Conservation (phyloP, 1,140 invertebrate genomes). For the Drosophila punjabiensis region DNA sequence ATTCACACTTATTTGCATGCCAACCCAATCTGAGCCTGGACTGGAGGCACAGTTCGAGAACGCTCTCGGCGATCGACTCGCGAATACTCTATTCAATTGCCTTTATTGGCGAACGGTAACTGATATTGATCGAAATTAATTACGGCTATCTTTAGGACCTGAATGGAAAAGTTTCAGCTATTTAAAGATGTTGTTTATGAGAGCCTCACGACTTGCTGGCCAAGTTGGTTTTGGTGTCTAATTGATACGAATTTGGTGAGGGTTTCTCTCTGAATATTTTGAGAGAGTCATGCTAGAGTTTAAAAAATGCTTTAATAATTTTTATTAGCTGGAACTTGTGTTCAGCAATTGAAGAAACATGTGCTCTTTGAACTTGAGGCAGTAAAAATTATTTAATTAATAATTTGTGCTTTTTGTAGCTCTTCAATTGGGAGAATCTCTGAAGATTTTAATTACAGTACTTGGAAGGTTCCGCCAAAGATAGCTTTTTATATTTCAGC, state of each 20-base stretch:
- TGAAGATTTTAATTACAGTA: constrained; percentile 1
- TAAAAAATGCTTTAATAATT: background rate
- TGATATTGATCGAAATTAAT: constrained; percentile 42
- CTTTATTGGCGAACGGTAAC: constrained; percentile 28
- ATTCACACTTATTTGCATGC: constrained; percentile 39
- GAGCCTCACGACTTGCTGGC: constrained; percentile 18
- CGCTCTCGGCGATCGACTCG: constrained; percentile 11
- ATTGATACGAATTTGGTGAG: background rate
- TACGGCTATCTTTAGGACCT: constrained; percentile 29
- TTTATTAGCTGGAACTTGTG: background rate
- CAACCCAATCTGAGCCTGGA: constrained; percentile 8
- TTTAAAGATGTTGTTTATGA: constrained; percentile 31
- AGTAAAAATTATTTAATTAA: background rate
- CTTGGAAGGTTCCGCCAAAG: background rate
- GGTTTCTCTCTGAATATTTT: background rate
- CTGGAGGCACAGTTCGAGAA: constrained; percentile 3
- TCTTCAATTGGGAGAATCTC: constrained; percentile 1
- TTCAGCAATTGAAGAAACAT: background rate
- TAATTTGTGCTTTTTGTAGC: background rate
- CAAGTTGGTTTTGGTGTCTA: background rate
- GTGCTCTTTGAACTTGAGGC: background rate
- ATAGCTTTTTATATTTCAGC: background rate
- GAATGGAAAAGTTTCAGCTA: constrained; percentile 39
- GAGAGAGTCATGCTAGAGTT: background rate
- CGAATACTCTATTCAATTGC: constrained; percentile 42